These are phyloP conservation scores for Nephila pilipes DNA, from an alignment of 1,140 invertebrate species.

Conservation along the genomic window DNA sequence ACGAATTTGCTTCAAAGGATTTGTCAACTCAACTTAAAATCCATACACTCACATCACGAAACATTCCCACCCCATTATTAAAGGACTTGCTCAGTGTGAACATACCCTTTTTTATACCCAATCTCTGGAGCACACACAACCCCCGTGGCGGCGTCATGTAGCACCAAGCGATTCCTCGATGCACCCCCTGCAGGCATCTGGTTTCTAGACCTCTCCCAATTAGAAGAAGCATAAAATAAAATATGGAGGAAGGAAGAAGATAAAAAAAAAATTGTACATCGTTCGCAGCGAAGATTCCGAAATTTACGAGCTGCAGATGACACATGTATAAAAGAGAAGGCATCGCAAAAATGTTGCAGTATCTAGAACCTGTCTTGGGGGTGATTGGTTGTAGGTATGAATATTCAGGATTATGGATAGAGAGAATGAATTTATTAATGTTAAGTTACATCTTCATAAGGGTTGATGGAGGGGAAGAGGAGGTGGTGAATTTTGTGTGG, in stretches of 20 bases:
- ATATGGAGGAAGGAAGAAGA: conserved; percentile 24
- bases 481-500: not conserved
- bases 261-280: not conserved
- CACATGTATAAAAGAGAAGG: not conserved
- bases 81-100: not conserved
- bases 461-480: not conserved
- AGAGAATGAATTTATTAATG: not conserved
- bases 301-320: not conserved
- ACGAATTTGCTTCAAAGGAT: too few relatives aligned
- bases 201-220: conserved; percentile 6
- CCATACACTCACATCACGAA: too few relatives aligned
- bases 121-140: not conserved
- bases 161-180: not conserved
- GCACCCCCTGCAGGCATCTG: conserved; percentile 13
- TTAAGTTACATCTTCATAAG: conserved; percentile 5
- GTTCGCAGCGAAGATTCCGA: not conserved
- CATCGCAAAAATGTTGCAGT: not conserved
- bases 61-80: not conserved
- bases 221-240: conserved; percentile 22
- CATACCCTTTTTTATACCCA: not conserved
- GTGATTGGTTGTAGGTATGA: not conserved
- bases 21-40: too few relatives aligned
- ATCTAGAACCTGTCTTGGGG: not conserved
- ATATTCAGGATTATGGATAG: not conserved
- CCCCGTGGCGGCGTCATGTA: not conserved